A percentile compares a stretch with the other conserved stretches of the same genome.
Evolutionary conservation across 2,797 vertebrate species (phyloP).

Genomic region (Cynodonichthys magdalenae): DNA sequence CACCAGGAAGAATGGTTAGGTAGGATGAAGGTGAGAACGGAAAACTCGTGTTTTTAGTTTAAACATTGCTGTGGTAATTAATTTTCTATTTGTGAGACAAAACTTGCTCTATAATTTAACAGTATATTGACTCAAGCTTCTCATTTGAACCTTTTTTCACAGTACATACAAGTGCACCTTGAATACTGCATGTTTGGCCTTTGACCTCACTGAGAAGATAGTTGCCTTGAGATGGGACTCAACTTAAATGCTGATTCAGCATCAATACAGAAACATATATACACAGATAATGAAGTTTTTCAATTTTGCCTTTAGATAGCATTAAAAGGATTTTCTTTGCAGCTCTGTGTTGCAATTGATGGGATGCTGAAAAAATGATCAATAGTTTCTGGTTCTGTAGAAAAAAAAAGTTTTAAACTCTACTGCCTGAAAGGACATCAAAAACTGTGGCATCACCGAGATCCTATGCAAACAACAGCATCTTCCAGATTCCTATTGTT

Average conservation of each 20-base stretch:
- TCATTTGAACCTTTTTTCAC: conserved; percentile 31
- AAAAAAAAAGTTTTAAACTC: conserved; percentile 19
- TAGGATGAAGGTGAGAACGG: conserved; percentile 44
- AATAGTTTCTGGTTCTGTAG: conserved; percentile 31
- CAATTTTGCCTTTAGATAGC: conserved; percentile 32
- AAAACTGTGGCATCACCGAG: background rate
- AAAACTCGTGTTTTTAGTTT: conserved; percentile 27
- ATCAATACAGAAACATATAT: conserved; percentile 32
- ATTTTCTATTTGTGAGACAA: conserved; percentile 41
- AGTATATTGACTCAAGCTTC: conserved; percentile 36
- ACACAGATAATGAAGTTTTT: conserved; percentile 34
- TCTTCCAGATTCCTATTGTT: background rate
- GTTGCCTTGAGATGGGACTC: conserved; percentile 37
- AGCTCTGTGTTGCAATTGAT: conserved; percentile 29
- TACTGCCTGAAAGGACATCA: conserved; percentile 7
- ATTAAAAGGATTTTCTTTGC: conserved; percentile 43
- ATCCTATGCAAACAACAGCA: background rate
- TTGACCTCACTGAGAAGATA: conserved; percentile 50
- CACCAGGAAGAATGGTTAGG: conserved; percentile 28
- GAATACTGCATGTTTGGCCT: conserved; percentile 43
- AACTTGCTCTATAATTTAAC: conserved; percentile 67
- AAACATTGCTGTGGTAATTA: conserved; percentile 41
- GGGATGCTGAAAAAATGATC: conserved; percentile 22
- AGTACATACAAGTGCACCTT: conserved; percentile 17
- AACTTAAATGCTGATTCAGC: conserved; percentile 57